Percentiles rank a stretch among this genome's conserved stretches.
These are phyloP conservation scores for Hyposmocoma kahamanoa DNA, from an alignment of 1,140 invertebrate genomes.

Conservation along the genomic window DNA sequence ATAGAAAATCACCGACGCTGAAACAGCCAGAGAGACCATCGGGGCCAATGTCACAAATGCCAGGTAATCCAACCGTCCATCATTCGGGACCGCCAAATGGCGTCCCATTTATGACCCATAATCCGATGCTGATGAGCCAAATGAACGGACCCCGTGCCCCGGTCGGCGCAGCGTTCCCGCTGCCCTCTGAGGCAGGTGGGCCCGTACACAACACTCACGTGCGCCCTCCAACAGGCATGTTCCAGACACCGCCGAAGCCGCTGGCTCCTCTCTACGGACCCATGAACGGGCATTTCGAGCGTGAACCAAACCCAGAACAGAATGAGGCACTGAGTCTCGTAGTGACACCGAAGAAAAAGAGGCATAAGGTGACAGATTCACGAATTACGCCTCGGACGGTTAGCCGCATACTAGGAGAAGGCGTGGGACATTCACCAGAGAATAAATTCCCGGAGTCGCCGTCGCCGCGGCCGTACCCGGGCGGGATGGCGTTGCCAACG, in stretches of 20 bases:
- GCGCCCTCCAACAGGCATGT: slow-evolving; percentile 82
- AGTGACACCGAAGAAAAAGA: slow-evolving; percentile 95
- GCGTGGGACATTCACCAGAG: slow-evolving; percentile 78
- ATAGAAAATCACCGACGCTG: slow-evolving; percentile 88
- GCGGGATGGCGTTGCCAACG: slow-evolving; percentile 90
- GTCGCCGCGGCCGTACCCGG: slow-evolving; percentile 84
- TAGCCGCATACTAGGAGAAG: slow-evolving; percentile 87
- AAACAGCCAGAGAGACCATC: slow-evolving; percentile 81
- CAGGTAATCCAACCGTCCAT: slow-evolving; percentile 74
- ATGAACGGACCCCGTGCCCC: slow-evolving; percentile 72
- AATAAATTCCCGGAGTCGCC: slow-evolving; percentile 76
- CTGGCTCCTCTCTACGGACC: slow-evolving; percentile 78
- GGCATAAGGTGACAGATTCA: slow-evolving; percentile 97
- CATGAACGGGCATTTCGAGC: slow-evolving; percentile 80
- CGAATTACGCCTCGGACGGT: slow-evolving; percentile 94
- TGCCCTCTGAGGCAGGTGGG: slow-evolving; percentile 60
- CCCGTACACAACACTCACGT: slow-evolving; percentile 82
- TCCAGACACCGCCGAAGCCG: slow-evolving; percentile 85
- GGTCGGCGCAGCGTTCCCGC: slow-evolving; percentile 71
- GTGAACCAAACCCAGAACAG: slow-evolving; percentile 86
- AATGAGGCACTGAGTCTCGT: slow-evolving; percentile 95
- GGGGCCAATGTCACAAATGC: slow-evolving; percentile 77
- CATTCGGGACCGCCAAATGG: slow-evolving; percentile 59
- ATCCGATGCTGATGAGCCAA: slow-evolving; percentile 62
- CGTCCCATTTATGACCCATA: slow-evolving; percentile 55